These are phyloP conservation scores for Drosophila triauraria DNA, from an alignment of 1,140 invertebrate genomes.

Conservation along the genomic window DNA sequence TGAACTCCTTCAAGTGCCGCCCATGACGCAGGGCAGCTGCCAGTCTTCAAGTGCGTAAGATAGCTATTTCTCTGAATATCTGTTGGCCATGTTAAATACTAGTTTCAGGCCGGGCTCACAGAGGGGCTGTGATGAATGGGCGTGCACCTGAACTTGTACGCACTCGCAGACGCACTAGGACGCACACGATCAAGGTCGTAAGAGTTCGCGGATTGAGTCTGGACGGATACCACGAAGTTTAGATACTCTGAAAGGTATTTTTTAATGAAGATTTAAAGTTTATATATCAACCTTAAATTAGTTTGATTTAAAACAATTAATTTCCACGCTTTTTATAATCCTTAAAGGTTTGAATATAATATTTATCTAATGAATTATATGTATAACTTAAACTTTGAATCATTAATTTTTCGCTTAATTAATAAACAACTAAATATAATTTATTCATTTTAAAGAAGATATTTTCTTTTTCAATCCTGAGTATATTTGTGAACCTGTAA, in stretches of 20 bases:
- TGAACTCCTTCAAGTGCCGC: conserved; percentile 32
- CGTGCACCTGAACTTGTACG: conserved; percentile 73
- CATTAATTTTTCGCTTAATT: no score
- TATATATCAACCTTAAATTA: no score
- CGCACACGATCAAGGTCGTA: conserved; percentile 56
- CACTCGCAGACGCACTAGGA: conserved; percentile 47
- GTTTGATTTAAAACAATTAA: no score
- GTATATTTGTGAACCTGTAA: neutral
- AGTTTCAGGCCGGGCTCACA: conserved; percentile 49
- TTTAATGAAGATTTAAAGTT: no score
- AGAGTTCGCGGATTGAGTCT: conserved; percentile 12
- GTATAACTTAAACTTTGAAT: no score
- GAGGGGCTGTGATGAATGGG: conserved; percentile 23
- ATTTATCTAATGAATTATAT: neutral
- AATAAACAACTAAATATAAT: no score
- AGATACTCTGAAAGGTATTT: conserved; percentile 8
- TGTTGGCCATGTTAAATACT: conserved; percentile 33
- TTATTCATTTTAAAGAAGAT: no score
- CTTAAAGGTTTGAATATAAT: no score
- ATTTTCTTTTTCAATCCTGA: neutral
- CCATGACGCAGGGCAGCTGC: conserved; percentile 42
- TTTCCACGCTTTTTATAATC: neutral
- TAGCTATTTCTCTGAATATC: conserved; percentile 19
- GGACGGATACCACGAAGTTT: neutral
- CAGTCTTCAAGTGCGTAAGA: conserved; percentile 43